A percentile compares a stretch with the other conserved stretches of the same genome.
These are phyloP conservation scores for Mirza zaza DNA, from an alignment of 2,113 vertebrate genomes.

Conservation along the genomic window DNA sequence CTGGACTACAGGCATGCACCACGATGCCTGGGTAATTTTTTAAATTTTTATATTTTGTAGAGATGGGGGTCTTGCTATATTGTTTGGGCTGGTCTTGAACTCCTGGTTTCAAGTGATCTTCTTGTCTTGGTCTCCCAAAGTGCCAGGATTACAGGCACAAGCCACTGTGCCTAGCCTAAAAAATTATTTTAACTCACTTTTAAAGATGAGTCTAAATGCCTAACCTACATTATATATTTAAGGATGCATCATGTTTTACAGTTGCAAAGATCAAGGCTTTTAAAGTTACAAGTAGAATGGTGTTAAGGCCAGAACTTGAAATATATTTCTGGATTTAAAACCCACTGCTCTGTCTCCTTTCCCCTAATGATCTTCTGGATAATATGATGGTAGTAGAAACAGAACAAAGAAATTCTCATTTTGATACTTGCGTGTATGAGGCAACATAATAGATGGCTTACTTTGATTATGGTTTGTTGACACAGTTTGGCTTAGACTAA, in stretches of 20 bases:
- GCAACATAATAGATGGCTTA: neutral
- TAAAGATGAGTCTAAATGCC: neutral
- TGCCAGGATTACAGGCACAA: too few relatives aligned
- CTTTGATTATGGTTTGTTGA: conserved; percentile 1
- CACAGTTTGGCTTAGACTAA: neutral
- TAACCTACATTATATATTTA: neutral
- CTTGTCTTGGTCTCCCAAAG: too few relatives aligned
- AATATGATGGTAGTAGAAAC: neutral
- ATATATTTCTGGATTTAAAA: conserved; percentile 38
- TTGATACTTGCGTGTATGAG: neutral
- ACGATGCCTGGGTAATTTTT: too few relatives aligned
- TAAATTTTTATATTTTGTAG: too few relatives aligned
- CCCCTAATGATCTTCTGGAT: conserved; percentile 10
- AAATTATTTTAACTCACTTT: neutral
- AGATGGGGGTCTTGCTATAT: too few relatives aligned
- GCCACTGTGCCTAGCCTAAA: too few relatives aligned
- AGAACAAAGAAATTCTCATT: conserved; percentile 12
- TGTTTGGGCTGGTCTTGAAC: too few relatives aligned
- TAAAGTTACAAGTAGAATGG: conserved; percentile 11
- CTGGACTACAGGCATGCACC: too few relatives aligned
- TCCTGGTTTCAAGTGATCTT: too few relatives aligned
- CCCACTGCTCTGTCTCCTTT: neutral
- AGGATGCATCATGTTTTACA: conserved; percentile 30
- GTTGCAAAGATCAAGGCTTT: neutral
- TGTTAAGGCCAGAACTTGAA: conserved; percentile 41